These are phyloP conservation scores for Asobara japonica DNA, from an alignment of 1,140 invertebrate genomes.

Conservation along the genomic window DNA sequence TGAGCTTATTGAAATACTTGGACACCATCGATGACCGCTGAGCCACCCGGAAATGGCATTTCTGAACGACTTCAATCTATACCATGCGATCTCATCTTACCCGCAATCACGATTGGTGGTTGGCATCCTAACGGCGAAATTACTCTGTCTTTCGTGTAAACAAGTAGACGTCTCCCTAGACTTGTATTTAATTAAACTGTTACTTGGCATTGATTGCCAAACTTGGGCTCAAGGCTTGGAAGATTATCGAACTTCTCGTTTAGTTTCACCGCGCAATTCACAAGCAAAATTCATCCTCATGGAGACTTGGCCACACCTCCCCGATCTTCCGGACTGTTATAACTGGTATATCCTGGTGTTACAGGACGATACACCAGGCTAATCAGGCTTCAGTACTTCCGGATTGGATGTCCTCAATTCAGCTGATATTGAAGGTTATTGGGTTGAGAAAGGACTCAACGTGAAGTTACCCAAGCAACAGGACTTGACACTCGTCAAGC, in stretches of 20 bases:
- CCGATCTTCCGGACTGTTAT: background rate
- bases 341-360: background rate
- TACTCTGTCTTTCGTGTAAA: background rate
- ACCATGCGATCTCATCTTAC: background rate
- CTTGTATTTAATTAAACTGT: constrained; percentile 60
- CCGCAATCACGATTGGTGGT: background rate
- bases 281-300: background rate
- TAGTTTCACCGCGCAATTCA: background rate
- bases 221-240: constrained; percentile 43
- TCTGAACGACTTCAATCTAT: background rate
- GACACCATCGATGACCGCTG: background rate
- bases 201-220: constrained; percentile 59
- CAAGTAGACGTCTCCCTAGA: constrained; percentile 22
- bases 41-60: background rate
- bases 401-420: background rate
- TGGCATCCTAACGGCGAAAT: background rate
- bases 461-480: background rate
- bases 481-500: background rate
- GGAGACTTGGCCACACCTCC: background rate
- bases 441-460: background rate
- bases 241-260: constrained; percentile 54
- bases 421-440: background rate
- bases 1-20: background rate
- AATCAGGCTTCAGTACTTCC: background rate
- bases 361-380: background rate